Percentiles rank a stretch among this genome's conserved stretches.
These are phyloP conservation scores for Telmatherina bonti DNA, from an alignment of 2,797 vertebrate species.

Conservation along the genomic window DNA sequence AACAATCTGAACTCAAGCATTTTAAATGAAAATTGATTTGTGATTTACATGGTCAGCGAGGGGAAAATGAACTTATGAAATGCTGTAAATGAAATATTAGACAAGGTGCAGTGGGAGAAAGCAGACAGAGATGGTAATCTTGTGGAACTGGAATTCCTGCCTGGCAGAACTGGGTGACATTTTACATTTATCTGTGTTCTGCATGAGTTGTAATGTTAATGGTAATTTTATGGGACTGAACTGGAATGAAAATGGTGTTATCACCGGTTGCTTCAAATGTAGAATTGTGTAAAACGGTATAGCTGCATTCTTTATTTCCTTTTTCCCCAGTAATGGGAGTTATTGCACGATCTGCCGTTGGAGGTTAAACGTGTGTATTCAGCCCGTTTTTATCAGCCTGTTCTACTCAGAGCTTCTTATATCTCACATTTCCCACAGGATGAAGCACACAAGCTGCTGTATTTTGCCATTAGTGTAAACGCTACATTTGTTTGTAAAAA, in stretches of 20 bases:
- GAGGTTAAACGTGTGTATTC: slow-evolving; percentile 89
- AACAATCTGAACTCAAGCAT: slow-evolving; percentile 95
- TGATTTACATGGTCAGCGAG: slow-evolving; percentile 99
- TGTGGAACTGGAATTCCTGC: slow-evolving; percentile 97
- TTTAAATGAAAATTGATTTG: slow-evolving; percentile 99
- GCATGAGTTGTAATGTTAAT: slow-evolving; percentile 99
- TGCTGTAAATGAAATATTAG: slow-evolving; percentile 99
- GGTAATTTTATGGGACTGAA: slow-evolving; percentile 99
- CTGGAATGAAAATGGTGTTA: slow-evolving; percentile 97
- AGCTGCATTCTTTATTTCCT: slow-evolving; percentile 87
- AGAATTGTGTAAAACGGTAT: slow-evolving; percentile 94
- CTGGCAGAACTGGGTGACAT: slow-evolving; percentile 98
- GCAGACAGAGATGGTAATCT: slow-evolving; percentile 92
- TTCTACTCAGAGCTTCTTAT: slow-evolving; percentile 39
- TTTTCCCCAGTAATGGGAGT: slow-evolving; percentile 91
- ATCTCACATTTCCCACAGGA: slow-evolving; percentile 81
- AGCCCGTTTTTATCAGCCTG: slow-evolving; percentile 88
- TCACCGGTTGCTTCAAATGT: slow-evolving; percentile 95
- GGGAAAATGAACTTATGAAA: slow-evolving; percentile 99
- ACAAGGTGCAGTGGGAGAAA: slow-evolving; percentile 87
- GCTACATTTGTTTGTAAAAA: slow-evolving; percentile 27
- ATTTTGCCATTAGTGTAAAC: slow-evolving; percentile 64
- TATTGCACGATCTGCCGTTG: slow-evolving; percentile 90
- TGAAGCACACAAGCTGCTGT: slow-evolving; percentile 54
- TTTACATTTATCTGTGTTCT: slow-evolving; percentile 99